Evolutionary conservation across 1,140 invertebrate genomes (phyloP), one percentile per base, ranked within the genome.

Genomic region (Apis florea): DNA sequence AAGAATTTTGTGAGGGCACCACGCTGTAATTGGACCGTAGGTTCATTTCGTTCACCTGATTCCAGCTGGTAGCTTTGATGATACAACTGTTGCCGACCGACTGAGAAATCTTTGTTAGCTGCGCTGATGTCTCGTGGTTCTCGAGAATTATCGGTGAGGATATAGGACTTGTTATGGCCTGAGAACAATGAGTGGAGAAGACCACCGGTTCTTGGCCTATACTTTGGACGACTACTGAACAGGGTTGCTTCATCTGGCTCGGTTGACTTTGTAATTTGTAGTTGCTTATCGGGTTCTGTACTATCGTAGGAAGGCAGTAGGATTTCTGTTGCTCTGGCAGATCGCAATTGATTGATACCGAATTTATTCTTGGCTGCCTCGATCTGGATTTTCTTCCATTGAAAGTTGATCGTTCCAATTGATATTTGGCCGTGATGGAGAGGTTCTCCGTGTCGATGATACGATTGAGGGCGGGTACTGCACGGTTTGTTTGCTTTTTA

Each of bases 131-230:
- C 61, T 84, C 77, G 84, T 85, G 85, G 64, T 79, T 90, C 63
- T 83, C 85, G 83, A 88, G 82, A 47, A 93, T 88, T n/a, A 85
- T 84, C 73, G 92, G 87, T 53, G 92, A 92, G 58, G 90, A 82
- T 85, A 92, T 92, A 82, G 92, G 92, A 71, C 91, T 90, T 75
- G 88, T 93, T 88, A 92, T 92, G 79, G 91, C 90, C 84, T 92
- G 92, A 26, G 92, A 92, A 89, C 90, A 92, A 49, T 90, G 91
- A 85, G 92, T 92, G 80, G 91, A 92, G 83, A 89, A 90, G 54
- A 87, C 85, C 76, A 71, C 86, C 85, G 83, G 83, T 47, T 89
- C 89, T 84, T 84, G 84, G 56, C 53, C 81, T 40, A 68, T 72
- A 40, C 49, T 68, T 79, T 81, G 73, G 13, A 79, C 78, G 82